phyloP scores from a whole-genome alignment of 2,113 vertebrate species.

The Mus pahari region DNA sequence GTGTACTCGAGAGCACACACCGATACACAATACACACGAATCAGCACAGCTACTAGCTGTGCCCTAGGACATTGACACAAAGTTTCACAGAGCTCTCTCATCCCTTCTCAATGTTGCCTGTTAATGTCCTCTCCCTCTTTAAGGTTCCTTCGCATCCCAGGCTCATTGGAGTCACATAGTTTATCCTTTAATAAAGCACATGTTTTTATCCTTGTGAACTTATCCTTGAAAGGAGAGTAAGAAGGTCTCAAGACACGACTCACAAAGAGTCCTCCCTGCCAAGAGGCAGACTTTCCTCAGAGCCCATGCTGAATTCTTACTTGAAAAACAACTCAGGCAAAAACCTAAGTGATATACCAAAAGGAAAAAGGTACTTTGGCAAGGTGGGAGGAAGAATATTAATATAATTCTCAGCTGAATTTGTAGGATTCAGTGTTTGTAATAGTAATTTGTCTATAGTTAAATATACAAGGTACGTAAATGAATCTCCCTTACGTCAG shows the following conservation, averaged over 20 bases:
- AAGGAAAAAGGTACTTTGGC: not conserved
- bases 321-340: not conserved
- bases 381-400: not conserved
- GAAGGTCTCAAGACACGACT: not conserved
- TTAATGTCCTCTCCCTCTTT: not conserved
- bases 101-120: not conserved
- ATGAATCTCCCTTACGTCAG: not conserved
- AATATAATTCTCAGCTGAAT: not conserved
- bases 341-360: not conserved
- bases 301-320: slow-evolving; percentile 11
- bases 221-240: slow-evolving; percentile 12
- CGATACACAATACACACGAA: not conserved
- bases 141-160: not conserved
- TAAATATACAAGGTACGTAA: not conserved
- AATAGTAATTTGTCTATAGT: not conserved
- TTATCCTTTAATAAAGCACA: slow-evolving; percentile 17
- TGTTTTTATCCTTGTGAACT: not conserved
- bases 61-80: not conserved
- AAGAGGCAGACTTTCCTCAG: not conserved
- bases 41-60: not conserved
- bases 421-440: not conserved
- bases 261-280: not conserved
- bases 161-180: not conserved
- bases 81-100: not conserved
- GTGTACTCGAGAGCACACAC: not conserved